Evolutionary conservation across 2,888 invertebrate species (phyloP).

Genomic region (Achlya flavicornis): DNA sequence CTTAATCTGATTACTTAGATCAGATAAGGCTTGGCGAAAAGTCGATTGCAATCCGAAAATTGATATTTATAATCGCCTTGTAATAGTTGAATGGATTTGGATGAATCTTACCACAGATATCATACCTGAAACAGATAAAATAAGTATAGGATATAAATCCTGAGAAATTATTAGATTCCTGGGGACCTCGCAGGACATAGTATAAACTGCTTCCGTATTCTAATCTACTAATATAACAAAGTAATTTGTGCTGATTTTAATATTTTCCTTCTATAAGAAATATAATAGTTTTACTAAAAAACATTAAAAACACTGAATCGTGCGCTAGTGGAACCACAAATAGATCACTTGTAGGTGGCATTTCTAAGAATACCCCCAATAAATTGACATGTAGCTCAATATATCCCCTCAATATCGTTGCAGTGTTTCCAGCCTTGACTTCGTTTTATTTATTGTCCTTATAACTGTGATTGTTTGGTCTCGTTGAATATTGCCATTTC

Average conservation of each 20-base stretch:
- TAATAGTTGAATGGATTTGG: too few species aligned
- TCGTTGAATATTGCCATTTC: not conserved
- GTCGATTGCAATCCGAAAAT: too few species aligned
- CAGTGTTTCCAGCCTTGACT: constrained; percentile 40
- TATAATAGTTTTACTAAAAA: constrained; percentile 21
- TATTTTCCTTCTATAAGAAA: not conserved
- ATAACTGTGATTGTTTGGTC: constrained; percentile 17
- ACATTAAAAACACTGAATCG: constrained; percentile 67
- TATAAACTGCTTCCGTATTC: too few species aligned
- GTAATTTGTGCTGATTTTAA: too few species aligned
- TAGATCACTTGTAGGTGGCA: constrained; percentile 73
- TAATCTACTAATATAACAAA: too few species aligned
- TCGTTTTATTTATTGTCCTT: constrained; percentile 34
- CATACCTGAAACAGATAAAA: too few species aligned
- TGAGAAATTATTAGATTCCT: too few species aligned
- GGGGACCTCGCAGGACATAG: too few species aligned
- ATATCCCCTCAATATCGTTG: constrained; percentile 31
- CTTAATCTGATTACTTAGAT: not conserved
- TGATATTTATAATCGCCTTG: too few species aligned
- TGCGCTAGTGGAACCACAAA: constrained; percentile 63
- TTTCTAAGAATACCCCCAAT: constrained; percentile 69
- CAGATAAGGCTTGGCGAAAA: too few species aligned
- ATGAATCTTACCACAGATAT: too few species aligned
- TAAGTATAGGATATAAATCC: too few species aligned
- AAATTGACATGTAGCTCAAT: constrained; percentile 41